Base-by-base conservation (phyloP, 2,888 invertebrate genomes). In the Campoplex capitator region DNA sequence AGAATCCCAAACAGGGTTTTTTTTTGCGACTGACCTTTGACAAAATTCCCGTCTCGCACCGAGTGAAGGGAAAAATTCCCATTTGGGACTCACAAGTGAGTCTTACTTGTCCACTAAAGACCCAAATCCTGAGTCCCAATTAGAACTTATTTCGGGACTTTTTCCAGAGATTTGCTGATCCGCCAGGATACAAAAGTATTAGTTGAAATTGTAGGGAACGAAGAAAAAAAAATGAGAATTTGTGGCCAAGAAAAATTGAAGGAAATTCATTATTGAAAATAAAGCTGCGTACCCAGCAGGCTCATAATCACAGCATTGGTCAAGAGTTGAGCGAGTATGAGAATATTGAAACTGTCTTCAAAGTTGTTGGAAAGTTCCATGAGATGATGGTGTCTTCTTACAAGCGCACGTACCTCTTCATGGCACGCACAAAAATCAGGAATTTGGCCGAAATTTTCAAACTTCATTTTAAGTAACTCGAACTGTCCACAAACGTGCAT, bases 401-500 rank as follows among this genome's bases (percentile, higher is more conserved):
- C 67, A 23, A 87, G 67, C 51, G 9, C 18, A 3, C 38, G 58
- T 0, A 88, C 54, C 18, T 73, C 28, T 18, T 80, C 51, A 6
- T 35, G 71, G 23, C 58, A 68, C 2, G 74, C 67, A 11, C 11
- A 13, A 3, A 56, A 35, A 62, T 81, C 83, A 13, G 38, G 3
- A 16, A 45, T 28, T 13, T 51, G 13, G 13, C 76, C 81, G 9
- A 88, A 79, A 11, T 42, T 23, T 51, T 85, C 56, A 35, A 87
- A 81, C 13, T 77, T 65, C 13, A 18, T 35, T 28, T 23, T 56
- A 6, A 88, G 58, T 16, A 80, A 32, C 58, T 85, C 70, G 3
- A 85, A 73, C 51, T 88, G 88, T 42, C 79, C 87, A 16, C 73
- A 80, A 51, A 88, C 71, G 74, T 88, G 88, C 70, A 87, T 75